These are phyloP conservation scores for Dicerorhinus sumatrensis DNA, from an alignment of 2,113 vertebrate species.

Conservation along the genomic window DNA sequence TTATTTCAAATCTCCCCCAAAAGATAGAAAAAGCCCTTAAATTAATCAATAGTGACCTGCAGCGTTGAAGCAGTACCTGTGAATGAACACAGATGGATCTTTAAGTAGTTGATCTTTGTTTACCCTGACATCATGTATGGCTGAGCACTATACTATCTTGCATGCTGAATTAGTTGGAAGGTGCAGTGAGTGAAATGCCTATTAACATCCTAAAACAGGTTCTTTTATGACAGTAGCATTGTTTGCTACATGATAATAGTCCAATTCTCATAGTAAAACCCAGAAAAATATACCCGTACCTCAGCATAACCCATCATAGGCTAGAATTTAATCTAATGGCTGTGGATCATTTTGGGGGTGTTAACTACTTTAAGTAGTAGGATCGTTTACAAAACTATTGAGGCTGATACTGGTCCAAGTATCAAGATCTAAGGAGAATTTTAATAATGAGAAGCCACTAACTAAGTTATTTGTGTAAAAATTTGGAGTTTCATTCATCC, in stretches of 20 bases:
- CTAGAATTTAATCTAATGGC: background rate
- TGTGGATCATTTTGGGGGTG: background rate
- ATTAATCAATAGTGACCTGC: background rate
- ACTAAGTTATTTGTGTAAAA: background rate
- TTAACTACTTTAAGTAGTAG: conserved; percentile 6
- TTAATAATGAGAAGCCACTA: background rate
- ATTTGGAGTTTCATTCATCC: background rate
- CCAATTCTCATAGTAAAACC: background rate
- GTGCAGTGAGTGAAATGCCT: background rate
- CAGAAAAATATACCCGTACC: background rate
- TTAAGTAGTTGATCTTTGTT: background rate
- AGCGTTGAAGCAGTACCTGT: background rate
- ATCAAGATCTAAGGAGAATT: background rate
- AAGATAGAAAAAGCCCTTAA: background rate
- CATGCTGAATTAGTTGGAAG: background rate
- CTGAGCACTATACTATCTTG: background rate
- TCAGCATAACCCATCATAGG: background rate
- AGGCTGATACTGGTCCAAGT: background rate
- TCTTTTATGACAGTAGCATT: background rate
- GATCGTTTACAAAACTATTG: background rate
- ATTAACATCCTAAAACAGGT: background rate
- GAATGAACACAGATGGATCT: background rate
- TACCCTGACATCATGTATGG: background rate
- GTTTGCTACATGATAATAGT: background rate
- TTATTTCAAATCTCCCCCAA: conserved; percentile 7